Percentiles rank a stretch among this genome's conserved stretches.
These are phyloP conservation scores for Triplophysa tibetana DNA, from an alignment of 2,113 vertebrate genomes.

Conservation along the genomic window DNA sequence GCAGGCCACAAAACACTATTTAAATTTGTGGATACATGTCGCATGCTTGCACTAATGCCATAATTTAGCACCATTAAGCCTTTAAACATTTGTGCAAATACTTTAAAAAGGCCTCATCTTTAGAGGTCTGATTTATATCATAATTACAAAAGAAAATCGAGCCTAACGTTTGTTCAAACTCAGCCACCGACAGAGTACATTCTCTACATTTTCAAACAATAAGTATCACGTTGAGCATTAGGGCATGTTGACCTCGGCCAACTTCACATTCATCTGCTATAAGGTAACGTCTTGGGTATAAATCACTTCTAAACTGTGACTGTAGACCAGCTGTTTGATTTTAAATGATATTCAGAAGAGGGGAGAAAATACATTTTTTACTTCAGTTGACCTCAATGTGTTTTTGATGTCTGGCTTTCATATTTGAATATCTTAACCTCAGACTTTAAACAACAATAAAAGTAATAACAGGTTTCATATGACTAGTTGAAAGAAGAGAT, in stretches of 20 bases:
- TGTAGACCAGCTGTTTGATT: slow-evolving; percentile 24
- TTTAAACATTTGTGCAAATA: slow-evolving; percentile 34
- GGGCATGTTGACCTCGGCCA: slow-evolving; percentile 10
- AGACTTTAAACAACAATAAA: neutral
- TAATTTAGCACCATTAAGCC: slow-evolving; percentile 24
- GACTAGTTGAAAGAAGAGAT: too few relatives aligned
- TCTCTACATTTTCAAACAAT: slow-evolving; percentile 44
- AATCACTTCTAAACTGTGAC: neutral
- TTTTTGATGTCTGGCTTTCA: neutral
- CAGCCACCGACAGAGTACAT: slow-evolving; percentile 42
- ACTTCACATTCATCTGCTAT: slow-evolving; percentile 33
- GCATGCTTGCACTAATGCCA: neutral
- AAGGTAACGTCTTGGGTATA: slow-evolving; percentile 43
- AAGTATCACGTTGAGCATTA: slow-evolving; percentile 36
- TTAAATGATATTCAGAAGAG: slow-evolving; percentile 4
- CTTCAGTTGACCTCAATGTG: neutral
- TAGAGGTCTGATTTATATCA: slow-evolving; percentile 47
- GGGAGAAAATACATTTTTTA: neutral
- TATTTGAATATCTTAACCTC: neutral
- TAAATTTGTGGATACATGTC: slow-evolving; percentile 37
- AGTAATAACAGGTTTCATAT: too few relatives aligned
- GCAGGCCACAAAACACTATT: slow-evolving; percentile 37
- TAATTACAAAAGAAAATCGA: slow-evolving; percentile 34
- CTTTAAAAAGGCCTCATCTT: slow-evolving; percentile 18
- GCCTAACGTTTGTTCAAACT: slow-evolving; percentile 34